phyloP scores from a whole-genome alignment of 1,140 invertebrate genomes.

The Andrena cerasifolii region DNA sequence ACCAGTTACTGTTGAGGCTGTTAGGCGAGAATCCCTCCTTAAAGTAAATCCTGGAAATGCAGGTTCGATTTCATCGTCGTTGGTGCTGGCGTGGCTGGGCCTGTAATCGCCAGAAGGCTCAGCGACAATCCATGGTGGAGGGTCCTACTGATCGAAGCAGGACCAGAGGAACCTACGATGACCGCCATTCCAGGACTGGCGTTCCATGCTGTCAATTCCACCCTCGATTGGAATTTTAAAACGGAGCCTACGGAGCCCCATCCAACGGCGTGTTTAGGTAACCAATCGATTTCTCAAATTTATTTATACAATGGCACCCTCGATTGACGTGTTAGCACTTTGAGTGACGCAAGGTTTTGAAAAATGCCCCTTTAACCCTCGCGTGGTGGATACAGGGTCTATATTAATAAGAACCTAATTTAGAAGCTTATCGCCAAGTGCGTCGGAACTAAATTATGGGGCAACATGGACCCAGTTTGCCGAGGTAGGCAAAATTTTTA shows the following conservation, averaged over 20 bases:
- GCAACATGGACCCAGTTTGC: too few species aligned
- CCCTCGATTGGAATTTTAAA: slow-evolving; percentile 84
- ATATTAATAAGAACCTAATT: too few species aligned
- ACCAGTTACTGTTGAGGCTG: too few species aligned
- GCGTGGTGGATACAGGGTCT: too few species aligned
- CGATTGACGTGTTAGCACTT: too few species aligned
- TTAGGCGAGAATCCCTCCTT: too few species aligned
- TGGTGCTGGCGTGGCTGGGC: slow-evolving; percentile 85
- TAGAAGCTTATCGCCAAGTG: too few species aligned
- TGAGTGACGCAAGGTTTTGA: too few species aligned
- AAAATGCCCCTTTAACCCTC: too few species aligned
- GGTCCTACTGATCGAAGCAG: slow-evolving; percentile 87
- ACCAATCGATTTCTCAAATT: neutral
- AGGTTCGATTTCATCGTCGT: slow-evolving; percentile 84
- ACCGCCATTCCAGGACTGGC: slow-evolving; percentile 87
- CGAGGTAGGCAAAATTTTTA: too few species aligned
- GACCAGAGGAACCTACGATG: slow-evolving; percentile 88
- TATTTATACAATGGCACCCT: too few species aligned
- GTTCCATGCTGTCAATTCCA: slow-evolving; percentile 83
- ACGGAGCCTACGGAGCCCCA: slow-evolving; percentile 84
- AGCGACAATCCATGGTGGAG: slow-evolving; percentile 77
- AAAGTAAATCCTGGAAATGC: neutral
- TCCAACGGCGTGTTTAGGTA: slow-evolving; percentile 79
- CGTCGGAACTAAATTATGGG: too few species aligned
- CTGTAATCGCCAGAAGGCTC: slow-evolving; percentile 85